Conservation (phyloP, 2,888 invertebrate species). For the Euphydryas editha region DNA sequence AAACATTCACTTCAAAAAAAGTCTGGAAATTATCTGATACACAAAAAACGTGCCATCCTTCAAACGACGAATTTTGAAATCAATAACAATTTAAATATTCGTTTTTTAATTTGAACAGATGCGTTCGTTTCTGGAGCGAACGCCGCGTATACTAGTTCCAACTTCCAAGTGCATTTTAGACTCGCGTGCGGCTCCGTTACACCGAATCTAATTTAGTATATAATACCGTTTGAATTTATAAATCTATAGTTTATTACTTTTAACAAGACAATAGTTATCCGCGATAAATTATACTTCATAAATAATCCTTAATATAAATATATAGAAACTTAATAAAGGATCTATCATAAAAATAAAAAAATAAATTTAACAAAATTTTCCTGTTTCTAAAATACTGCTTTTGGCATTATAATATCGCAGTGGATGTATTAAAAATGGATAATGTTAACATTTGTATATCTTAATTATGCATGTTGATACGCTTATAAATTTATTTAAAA, state of each 20-base stretch:
- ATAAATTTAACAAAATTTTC: too few species aligned
- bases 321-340: too few species aligned
- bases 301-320: too few species aligned
- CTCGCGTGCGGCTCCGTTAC: conserved; percentile 35
- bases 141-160: conserved; percentile 38
- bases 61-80: conserved; percentile 7
- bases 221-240: conserved; percentile 29
- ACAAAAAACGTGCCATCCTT: conserved; percentile 12
- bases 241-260: conserved; percentile 6
- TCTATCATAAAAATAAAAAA: too few species aligned
- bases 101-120: conserved; percentile 34
- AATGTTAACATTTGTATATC: too few species aligned
- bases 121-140: conserved; percentile 52
- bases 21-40: conserved; percentile 1
- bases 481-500: too few species aligned
- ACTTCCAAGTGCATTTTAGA: conserved; percentile 30
- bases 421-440: too few species aligned
- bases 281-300: too few species aligned
- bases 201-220: conserved; percentile 31
- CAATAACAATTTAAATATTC: not conserved
- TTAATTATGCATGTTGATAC: too few species aligned
- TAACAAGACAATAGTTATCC: not conserved
- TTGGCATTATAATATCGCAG: too few species aligned
- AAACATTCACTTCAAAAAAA: not conserved
- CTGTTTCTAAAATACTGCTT: too few species aligned